Evolutionary conservation across 2,888 invertebrate species (phyloP), one percentile per base, ranked within the genome.

Genomic region (Arge pagana): DNA sequence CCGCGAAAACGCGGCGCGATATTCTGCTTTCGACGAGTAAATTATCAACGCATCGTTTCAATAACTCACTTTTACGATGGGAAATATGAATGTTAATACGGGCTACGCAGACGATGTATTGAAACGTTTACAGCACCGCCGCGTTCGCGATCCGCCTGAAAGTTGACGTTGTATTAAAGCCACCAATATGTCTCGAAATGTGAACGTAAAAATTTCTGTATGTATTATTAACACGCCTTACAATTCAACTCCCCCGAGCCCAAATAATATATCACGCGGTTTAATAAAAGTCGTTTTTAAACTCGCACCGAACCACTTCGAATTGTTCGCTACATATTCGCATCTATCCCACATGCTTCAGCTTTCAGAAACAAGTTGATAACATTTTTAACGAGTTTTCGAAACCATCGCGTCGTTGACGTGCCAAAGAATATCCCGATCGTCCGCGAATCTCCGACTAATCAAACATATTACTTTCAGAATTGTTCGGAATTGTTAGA

Each of bases 71-170:
- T n/a, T n/a, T n/a, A n/a, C n/a, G n/a, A n/a, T n/a, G 68, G 70
- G 64, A 71, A 71, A 70, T 71, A 71, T 70, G 71, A 63, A 70
- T 70, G 70, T 68, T 65, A 71, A 71, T 71, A 70, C 62, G 64
- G 60, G 54, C 59, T 58, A 55, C 59, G 56, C 58, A 60, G 55
- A 64, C n/a, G n/a, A n/a, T n/a, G n/a, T n/a, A n/a, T n/a, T n/a
- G n/a, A n/a, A n/a, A n/a, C n/a, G n/a, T n/a, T n/a, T 67, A 65
- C 61, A 62, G 18, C 60, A 64, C 28, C 24, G 24, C 33, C 42
- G 52, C 53, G 45, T 52, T 45, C 54, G 50, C 52, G 52, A 43
- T 50, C 13, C 59, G 53, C 55, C 58, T 59, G 63, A 65, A 67
- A 63, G 69, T 70, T 70, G 63, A 71, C 64, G 66, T 63, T 63